Percentiles rank a stretch among this genome's conserved stretches.
These are phyloP conservation scores for Dolichopus griseipennis DNA, from an alignment of 2,888 invertebrate genomes.

Conservation along the genomic window DNA sequence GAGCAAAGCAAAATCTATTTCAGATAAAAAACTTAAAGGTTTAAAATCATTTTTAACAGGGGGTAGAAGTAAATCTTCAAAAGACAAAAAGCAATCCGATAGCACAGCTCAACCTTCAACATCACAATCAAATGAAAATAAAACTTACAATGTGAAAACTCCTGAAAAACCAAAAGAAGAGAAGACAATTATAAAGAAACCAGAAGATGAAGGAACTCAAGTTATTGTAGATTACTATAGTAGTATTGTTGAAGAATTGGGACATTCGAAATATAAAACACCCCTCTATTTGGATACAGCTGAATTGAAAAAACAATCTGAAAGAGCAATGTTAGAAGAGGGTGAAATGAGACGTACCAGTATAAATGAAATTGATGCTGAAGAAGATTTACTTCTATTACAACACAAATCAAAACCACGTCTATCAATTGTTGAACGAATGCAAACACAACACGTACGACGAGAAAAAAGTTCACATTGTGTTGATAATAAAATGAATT, in stretches of 20 bases:
- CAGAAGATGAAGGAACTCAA: slow-evolving; percentile 52
- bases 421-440: slow-evolving; percentile 38
- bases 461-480: slow-evolving; percentile 25
- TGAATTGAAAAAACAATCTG: slow-evolving; percentile 52
- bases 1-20: neutral
- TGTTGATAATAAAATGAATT: slow-evolving; percentile 15
- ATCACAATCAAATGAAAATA: neutral
- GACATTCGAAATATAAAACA: slow-evolving; percentile 43
- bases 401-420: slow-evolving; percentile 35
- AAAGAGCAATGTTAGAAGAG: slow-evolving; percentile 42
- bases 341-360: slow-evolving; percentile 20
- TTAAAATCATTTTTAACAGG: neutral
- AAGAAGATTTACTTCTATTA: slow-evolving; percentile 30
- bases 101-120: slow-evolving; percentile 15
- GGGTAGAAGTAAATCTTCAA: slow-evolving; percentile 21
- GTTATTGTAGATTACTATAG: slow-evolving; percentile 72
- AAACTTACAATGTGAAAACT: slow-evolving; percentile 27
- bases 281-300: slow-evolving; percentile 55
- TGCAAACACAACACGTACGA: slow-evolving; percentile 34
- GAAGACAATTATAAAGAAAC: slow-evolving; percentile 25
- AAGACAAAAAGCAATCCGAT: slow-evolving; percentile 24
- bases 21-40: neutral
- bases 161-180: slow-evolving; percentile 38
- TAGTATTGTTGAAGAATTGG: slow-evolving; percentile 65
- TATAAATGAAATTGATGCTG: slow-evolving; percentile 21